Conservation (phyloP, 1,140 invertebrate species). For the Cydia fagiglandana region DNA sequence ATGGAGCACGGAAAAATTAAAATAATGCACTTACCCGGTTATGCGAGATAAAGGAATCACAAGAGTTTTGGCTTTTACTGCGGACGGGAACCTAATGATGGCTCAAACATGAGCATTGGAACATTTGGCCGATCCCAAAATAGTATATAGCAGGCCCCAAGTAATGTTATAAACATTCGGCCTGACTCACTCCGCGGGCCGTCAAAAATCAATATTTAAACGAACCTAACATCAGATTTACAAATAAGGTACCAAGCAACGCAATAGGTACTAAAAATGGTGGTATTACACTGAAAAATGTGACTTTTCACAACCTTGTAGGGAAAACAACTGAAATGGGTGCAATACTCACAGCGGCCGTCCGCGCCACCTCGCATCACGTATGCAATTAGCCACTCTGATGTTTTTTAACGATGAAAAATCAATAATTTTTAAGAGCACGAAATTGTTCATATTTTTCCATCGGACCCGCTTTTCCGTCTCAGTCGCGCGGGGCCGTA, state of each 20-base stretch:
- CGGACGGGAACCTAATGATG: conserved; percentile 46
- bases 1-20: conserved; percentile 22
- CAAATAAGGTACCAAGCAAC: conserved; percentile 39
- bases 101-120: conserved; percentile 56
- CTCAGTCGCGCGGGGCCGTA: conserved; percentile 62
- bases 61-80: conserved; percentile 20
- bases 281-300: conserved; percentile 68
- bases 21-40: conserved; percentile 43
- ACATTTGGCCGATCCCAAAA: conserved; percentile 68
- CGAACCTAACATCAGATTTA: conserved; percentile 54
- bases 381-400: conserved; percentile 62
- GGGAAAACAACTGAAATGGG: conserved; percentile 61
- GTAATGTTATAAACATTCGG: conserved; percentile 69
- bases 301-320: conserved; percentile 63
- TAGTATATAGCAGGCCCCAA: conserved; percentile 56
- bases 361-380: conserved; percentile 54
- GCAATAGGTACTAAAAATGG: conserved; percentile 52
- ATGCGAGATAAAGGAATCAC: conserved; percentile 33
- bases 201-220: conserved; percentile 73
- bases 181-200: conserved; percentile 51
- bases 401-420: conserved; percentile 69
- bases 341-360: conserved; percentile 52
- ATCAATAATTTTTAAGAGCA: conserved; percentile 77
- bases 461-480: conserved; percentile 61
- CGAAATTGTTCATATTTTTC: conserved; percentile 76